Evolutionary conservation across 2,113 vertebrate genomes (phyloP), one percentile per base, ranked within the genome.

Genomic region (Cheilinus undulatus): DNA sequence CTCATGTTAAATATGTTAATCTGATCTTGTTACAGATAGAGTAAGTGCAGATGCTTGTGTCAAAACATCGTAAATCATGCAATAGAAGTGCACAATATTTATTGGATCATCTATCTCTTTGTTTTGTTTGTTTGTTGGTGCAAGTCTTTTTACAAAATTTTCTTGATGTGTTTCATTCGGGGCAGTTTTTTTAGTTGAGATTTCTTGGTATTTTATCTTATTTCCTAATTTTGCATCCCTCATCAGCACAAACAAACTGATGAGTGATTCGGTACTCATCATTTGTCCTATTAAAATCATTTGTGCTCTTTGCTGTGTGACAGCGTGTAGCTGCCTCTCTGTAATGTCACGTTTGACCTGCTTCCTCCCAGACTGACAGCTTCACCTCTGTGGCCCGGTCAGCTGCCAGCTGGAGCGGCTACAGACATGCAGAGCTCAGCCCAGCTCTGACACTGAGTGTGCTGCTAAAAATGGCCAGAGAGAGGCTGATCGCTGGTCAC

Each of bases 391-490:
- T 40, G 71, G 73, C 60, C 69, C 54, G 57, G 69, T 71, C 72
- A 68, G 68, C 80, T 74, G 79, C 76, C 83, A 88, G 82, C 82
- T 88, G 85, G 79, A 88, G 61, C 78, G 23, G 73, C 75, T 81
- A 57, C 67, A 91, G 76, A 82, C 69, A 56, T 40, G 63, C 78
- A 57, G 38, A 66, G 67, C 71, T 36, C 32, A 22, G 74, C 69
- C n/a, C 72, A 3, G 70, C 82, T 69, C 75, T 83, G 66, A 81
- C 80, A 77, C 75, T 64, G 74, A 60, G 79, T 65, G 58, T 43
- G 32, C 76, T 69, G 76, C 86, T 90, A 88, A 86, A 91, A 89
- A 84, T 89, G 85, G 84, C 83, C 74, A 50, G 73, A 7, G 24
- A 88, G 78, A 82, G 84, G 66, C 80, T 80, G 86, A 85, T 86